phyloP scores from a whole-genome alignment of 2,113 vertebrate genomes.

The Pseudolaguvia tuberculata region DNA sequence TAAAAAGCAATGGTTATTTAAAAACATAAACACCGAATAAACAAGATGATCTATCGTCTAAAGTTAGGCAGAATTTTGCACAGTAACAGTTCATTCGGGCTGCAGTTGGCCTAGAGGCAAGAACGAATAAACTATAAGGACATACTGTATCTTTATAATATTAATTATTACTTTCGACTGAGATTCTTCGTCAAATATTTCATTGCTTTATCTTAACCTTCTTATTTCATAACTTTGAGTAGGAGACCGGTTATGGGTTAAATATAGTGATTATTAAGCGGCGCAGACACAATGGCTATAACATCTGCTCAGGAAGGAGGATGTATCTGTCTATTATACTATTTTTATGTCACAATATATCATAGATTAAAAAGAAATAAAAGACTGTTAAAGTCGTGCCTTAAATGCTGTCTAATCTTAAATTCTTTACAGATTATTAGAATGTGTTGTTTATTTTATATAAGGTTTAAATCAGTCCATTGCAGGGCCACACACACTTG shows the following conservation, averaged over 20 bases:
- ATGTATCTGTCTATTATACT: conserved; percentile 14
- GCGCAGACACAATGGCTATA: not conserved
- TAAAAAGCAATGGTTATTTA: not conserved
- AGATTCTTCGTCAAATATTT: not conserved
- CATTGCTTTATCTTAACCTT: conserved; percentile 12
- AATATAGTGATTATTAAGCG: not conserved
- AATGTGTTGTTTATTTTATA: conserved; percentile 14
- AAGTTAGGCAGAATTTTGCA: conserved; percentile 8
- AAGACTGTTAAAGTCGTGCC: conserved; percentile 24
- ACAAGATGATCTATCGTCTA: too few species aligned
- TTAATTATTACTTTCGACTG: not conserved
- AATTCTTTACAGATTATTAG: conserved; percentile 17
- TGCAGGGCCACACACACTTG: too few species aligned
- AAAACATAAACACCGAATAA: conserved; percentile 16
- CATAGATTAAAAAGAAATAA: conserved; percentile 15
- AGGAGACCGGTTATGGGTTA: not conserved
- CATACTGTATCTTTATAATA: conserved; percentile 8
- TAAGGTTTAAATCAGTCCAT: conserved; percentile 13
- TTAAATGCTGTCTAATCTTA: conserved; percentile 1
- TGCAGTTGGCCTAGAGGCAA: not conserved
- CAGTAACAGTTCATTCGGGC: not conserved
- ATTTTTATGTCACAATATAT: conserved; percentile 34
- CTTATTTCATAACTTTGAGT: not conserved
- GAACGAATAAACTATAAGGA: conserved; percentile 5
- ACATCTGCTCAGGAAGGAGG: conserved; percentile 6